Conservation (phyloP, 1,140 invertebrate species). For the Oscheius sp. region DNA sequence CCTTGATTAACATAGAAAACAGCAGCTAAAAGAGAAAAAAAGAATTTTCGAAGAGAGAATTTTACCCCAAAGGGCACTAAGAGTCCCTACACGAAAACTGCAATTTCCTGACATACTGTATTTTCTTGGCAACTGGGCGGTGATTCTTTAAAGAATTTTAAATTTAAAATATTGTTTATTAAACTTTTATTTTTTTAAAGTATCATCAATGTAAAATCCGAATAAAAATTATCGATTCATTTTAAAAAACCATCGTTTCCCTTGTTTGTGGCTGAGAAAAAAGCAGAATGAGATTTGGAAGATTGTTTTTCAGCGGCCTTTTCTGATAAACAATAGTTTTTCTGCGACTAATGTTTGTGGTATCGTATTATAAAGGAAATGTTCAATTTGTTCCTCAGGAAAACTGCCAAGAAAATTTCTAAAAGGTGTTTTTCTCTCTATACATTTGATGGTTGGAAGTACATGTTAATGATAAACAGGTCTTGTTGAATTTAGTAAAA, state of each 20-base stretch:
- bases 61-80: neutral
- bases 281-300: neutral
- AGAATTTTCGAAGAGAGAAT: neutral
- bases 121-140: neutral
- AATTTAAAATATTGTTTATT: too few relatives aligned
- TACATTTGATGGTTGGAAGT: neutral
- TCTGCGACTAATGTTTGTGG: neutral
- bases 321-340: neutral
- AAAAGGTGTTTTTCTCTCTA: neutral
- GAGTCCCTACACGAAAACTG: too few relatives aligned
- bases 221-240: neutral
- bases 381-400: neutral
- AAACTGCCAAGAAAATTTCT: neutral
- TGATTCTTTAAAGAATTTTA: neutral
- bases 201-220: neutral
- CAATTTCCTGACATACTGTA: too few relatives aligned
- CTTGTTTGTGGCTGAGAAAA: neutral
- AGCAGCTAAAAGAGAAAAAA: too few relatives aligned
- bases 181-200: too few relatives aligned
- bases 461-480: neutral
- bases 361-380: neutral
- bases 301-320: neutral
- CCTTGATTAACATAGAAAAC: too few relatives aligned
- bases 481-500: neutral
- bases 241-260: neutral